These are phyloP conservation scores for Podilymbus podiceps DNA, from an alignment of 2,113 vertebrate genomes.

Conservation along the genomic window DNA sequence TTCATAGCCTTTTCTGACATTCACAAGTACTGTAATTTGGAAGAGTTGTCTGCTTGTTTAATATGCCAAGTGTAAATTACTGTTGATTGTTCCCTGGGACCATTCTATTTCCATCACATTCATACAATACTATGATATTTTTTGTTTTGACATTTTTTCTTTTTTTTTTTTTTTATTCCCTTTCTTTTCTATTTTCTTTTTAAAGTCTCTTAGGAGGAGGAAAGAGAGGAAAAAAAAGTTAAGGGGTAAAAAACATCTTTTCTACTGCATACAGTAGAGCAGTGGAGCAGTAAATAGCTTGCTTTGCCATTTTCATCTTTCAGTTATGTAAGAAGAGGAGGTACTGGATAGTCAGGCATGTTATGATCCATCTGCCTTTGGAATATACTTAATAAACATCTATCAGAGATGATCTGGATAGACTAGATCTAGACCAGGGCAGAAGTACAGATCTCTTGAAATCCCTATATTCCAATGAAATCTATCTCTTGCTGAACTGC, in stretches of 20 bases:
- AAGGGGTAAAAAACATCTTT: background rate
- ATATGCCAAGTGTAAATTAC: background rate
- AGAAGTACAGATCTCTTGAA: background rate
- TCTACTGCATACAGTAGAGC: background rate
- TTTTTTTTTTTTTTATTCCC: background rate
- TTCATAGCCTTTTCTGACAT: background rate
- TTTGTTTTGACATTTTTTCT: background rate
- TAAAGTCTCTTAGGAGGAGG: background rate
- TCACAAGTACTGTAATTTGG: slow-evolving; percentile 1
- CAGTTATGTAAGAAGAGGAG: background rate
- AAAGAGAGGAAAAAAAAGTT: background rate
- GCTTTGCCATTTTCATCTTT: background rate
- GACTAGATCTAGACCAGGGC: background rate
- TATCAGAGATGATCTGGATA: background rate
- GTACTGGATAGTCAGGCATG: background rate
- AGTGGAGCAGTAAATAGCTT: background rate
- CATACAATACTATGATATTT: background rate
- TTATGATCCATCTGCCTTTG: background rate
- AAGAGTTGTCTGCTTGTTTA: background rate
- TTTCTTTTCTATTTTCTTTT: background rate
- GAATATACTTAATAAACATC: background rate
- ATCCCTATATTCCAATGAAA: background rate
- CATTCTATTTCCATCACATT: background rate
- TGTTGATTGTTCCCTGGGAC: background rate
- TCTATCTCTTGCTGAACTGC: background rate